Conservation (phyloP, 1,140 invertebrate genomes). For the Cydia pomonella region DNA sequence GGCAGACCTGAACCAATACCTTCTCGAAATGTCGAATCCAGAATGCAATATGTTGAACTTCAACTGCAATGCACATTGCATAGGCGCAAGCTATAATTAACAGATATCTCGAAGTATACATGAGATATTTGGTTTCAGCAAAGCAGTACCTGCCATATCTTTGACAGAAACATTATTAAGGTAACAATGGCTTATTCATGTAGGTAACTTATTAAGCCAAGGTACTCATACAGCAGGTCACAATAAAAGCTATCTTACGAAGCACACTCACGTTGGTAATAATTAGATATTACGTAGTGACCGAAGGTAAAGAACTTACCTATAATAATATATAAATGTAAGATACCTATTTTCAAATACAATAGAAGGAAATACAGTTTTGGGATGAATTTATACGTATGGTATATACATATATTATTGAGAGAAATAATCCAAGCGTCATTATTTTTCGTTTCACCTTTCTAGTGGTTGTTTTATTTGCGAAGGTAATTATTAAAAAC, state of each 20-base stretch:
- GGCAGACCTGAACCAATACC: neutral
- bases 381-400: too few relatives aligned
- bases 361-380: neutral
- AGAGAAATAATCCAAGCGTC: too few relatives aligned
- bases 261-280: constrained; percentile 27
- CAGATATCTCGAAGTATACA: neutral
- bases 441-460: too few relatives aligned
- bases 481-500: too few relatives aligned
- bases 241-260: constrained; percentile 39
- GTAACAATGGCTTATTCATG: constrained; percentile 41
- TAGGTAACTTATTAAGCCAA: constrained; percentile 46
- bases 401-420: too few relatives aligned
- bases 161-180: constrained; percentile 9
- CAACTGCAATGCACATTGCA: neutral
- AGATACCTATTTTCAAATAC: neutral
- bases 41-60: constrained; percentile 33
- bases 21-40: constrained; percentile 36
- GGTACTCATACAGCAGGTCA: constrained; percentile 39
- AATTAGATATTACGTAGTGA: neutral
- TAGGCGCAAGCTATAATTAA: neutral
- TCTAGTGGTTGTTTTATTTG: too few relatives aligned
- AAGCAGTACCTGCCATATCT: neutral
- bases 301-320: neutral
- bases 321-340: neutral
- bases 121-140: neutral